phyloP scores from a whole-genome alignment of 2,113 vertebrate species.

The Cochlearius cochlearius region DNA sequence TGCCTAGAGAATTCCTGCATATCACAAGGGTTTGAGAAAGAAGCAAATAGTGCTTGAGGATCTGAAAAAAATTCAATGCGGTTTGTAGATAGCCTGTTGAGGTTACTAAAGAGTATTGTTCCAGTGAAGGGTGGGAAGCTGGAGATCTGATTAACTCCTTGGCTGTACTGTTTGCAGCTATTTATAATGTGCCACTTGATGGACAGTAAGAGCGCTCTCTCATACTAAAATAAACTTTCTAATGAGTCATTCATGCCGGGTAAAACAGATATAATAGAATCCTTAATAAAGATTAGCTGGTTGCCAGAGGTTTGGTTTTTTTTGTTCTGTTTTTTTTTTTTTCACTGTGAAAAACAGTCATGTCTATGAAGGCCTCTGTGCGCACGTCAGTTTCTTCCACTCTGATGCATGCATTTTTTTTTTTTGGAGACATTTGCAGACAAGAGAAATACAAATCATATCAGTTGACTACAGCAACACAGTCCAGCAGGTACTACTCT shows the following conservation, averaged over 20 bases:
- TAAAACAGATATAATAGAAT: not conserved
- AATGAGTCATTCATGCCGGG: not conserved
- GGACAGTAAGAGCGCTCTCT: not conserved
- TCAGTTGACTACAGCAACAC: not conserved
- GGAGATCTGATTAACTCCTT: not conserved
- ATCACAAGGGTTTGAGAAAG: not conserved
- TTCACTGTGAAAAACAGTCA: not conserved
- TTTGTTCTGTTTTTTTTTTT: not conserved
- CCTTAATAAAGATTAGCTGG: not conserved
- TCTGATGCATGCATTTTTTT: not conserved
- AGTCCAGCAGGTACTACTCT: not conserved
- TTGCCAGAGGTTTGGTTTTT: not conserved
- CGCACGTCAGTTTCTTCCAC: not conserved
- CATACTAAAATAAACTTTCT: not conserved
- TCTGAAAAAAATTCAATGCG: not conserved
- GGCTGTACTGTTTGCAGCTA: not conserved
- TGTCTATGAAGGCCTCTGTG: not conserved
- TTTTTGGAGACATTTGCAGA: not conserved
- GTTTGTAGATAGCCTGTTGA: not conserved
- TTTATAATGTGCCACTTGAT: not conserved
- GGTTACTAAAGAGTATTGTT: not conserved
- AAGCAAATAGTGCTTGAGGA: not conserved
- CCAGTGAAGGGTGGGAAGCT: not conserved
- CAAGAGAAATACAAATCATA: not conserved
- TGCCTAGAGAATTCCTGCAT: not conserved